These are phyloP conservation scores for Drosophila meridiana DNA, from an alignment of 2,888 invertebrate genomes.

Conservation along the genomic window DNA sequence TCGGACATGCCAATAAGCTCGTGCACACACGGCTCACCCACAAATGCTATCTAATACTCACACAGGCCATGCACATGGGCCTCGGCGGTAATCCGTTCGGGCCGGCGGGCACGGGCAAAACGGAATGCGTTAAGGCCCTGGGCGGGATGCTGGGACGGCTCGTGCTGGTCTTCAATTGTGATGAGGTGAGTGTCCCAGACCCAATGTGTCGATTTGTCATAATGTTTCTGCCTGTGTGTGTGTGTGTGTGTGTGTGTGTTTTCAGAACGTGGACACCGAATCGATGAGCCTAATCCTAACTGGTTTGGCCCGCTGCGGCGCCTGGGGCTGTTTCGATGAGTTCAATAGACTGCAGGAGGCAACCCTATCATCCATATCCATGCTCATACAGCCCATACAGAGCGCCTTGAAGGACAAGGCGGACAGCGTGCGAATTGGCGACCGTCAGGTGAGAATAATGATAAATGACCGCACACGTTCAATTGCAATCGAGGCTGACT, in stretches of 20 bases:
- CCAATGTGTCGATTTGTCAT: conserved; percentile 56
- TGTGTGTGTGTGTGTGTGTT: conserved; percentile 21
- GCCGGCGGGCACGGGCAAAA: conserved; percentile 99
- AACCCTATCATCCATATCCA: conserved; percentile 97
- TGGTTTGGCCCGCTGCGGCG: conserved; percentile 96
- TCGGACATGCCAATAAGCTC: conserved; percentile 97
- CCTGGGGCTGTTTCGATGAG: conserved; percentile 99
- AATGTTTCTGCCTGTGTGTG: no score
- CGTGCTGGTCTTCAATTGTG: conserved; percentile 98
- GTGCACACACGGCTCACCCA: conserved; percentile 98
- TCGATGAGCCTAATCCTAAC: conserved; percentile 98
- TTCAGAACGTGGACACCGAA: conserved; percentile 95
- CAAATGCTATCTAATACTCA: conserved; percentile 98
- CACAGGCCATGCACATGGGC: conserved; percentile 98
- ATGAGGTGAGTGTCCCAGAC: conserved; percentile 88
- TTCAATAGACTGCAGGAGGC: conserved; percentile 98
- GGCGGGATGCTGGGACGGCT: conserved; percentile 95
- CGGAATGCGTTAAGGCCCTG: conserved; percentile 98
- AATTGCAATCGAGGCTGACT: conserved; percentile 6
- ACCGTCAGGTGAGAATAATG: conserved; percentile 85
- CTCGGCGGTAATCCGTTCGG: conserved; percentile 99
- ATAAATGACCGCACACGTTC: conserved; percentile 33
- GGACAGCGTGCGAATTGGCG: conserved; percentile 86
- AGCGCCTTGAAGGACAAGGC: conserved; percentile 89
- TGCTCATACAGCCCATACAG: conserved; percentile 97